Percentiles rank a stretch among this genome's conserved stretches.
These are phyloP conservation scores for Anhinga anhinga DNA, from an alignment of 2,113 vertebrate genomes.

Conservation along the genomic window DNA sequence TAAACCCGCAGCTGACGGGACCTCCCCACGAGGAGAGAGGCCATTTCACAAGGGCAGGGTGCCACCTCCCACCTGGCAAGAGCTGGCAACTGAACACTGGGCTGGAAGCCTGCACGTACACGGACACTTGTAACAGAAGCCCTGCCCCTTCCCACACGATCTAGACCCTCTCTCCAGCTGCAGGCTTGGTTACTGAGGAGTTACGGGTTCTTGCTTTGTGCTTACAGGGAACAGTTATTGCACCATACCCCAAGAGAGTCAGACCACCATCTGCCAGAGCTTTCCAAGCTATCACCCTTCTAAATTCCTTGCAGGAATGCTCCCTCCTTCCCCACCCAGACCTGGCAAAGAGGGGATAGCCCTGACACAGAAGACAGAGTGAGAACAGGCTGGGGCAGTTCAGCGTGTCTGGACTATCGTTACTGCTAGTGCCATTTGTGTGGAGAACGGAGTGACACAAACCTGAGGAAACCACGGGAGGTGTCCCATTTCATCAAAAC, in stretches of 20 bases:
- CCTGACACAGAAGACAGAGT: not conserved
- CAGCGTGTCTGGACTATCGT: not conserved
- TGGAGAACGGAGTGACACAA: not conserved
- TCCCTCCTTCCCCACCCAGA: not conserved
- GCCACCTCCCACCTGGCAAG: not conserved
- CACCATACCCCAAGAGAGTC: not conserved
- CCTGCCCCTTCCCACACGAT: not conserved
- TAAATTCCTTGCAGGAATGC: not conserved
- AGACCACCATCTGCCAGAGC: not conserved
- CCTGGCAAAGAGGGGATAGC: not conserved
- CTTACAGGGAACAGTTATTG: not conserved
- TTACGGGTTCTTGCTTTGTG: not conserved
- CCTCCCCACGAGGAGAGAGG: not conserved
- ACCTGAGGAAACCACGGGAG: conserved; percentile 46
- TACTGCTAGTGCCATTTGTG: not conserved
- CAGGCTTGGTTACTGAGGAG: not conserved
- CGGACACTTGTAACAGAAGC: not conserved
- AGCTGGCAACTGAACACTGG: not conserved
- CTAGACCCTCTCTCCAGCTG: not conserved
- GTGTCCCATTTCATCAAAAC: conserved; percentile 2
- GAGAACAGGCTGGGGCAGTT: not conserved
- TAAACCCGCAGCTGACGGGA: not conserved
- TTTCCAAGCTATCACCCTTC: not conserved
- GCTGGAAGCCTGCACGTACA: not conserved
- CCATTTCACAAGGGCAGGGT: not conserved